Conservation (phyloP, 2,888 invertebrate genomes). For the Conomelus anceps region DNA sequence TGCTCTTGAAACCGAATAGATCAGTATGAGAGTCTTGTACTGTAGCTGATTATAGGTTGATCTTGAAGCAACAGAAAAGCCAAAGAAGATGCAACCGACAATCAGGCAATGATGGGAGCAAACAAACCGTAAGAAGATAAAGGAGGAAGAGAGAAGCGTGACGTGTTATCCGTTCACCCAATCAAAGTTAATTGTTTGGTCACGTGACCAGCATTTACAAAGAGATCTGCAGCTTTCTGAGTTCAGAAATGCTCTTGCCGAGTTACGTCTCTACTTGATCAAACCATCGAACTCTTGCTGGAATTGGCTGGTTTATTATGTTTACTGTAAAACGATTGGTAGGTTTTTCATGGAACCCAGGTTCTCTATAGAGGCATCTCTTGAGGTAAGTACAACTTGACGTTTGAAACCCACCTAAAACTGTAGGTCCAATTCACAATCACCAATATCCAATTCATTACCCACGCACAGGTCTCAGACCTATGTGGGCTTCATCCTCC, state of each 20-base stretch:
- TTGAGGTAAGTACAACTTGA: neutral
- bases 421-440: too few relatives aligned
- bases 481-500: too few relatives aligned
- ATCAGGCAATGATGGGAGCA: constrained; percentile 10
- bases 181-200: constrained; percentile 7
- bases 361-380: neutral
- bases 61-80: neutral
- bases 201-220: constrained; percentile 6
- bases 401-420: too few relatives aligned
- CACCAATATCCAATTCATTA: too few relatives aligned
- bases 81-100: constrained; percentile 10
- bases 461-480: too few relatives aligned
- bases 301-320: neutral
- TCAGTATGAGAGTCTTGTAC: neutral
- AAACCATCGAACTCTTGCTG: neutral
- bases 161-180: constrained; percentile 12
- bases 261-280: neutral
- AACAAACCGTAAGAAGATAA: neutral
- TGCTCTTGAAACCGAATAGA: neutral
- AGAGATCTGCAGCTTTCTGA: too few relatives aligned
- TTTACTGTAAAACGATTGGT: neutral
- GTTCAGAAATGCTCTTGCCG: neutral
- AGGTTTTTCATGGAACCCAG: neutral
- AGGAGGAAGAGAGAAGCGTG: neutral
- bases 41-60: neutral